Percentiles rank a stretch among this genome's conserved stretches.
Evolutionary conservation across 2,797 vertebrate species (phyloP).

Genomic region (Babyrousa celebensis): DNA sequence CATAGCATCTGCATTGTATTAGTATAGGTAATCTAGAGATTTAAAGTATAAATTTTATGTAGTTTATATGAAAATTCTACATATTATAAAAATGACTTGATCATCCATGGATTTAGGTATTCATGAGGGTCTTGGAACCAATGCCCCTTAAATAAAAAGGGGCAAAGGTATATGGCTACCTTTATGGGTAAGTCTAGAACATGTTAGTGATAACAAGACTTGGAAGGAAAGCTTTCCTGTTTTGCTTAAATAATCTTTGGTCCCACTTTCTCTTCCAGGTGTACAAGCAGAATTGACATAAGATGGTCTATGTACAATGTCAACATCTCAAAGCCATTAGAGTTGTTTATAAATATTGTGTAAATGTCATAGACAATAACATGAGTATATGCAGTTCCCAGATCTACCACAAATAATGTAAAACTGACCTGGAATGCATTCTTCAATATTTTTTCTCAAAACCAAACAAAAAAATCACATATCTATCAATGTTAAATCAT

Average conservation of each 20-base stretch:
- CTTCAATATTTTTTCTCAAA: background rate
- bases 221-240: background rate
- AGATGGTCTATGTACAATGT: background rate
- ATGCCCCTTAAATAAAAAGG: background rate
- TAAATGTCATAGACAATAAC: background rate
- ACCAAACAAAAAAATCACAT: background rate
- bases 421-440: background rate
- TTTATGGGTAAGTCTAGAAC: background rate
- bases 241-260: background rate
- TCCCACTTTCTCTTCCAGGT: background rate
- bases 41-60: background rate
- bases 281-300: background rate
- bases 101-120: background rate
- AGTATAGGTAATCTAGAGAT: background rate
- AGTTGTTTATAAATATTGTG: background rate
- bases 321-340: background rate
- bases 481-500: background rate
- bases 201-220: background rate
- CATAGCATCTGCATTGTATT: background rate
- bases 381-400: background rate
- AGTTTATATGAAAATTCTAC: background rate
- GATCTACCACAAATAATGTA: background rate
- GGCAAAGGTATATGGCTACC: background rate
- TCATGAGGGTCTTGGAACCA: background rate
- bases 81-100: background rate